Base-by-base conservation (phyloP, 2,113 vertebrate genomes). In the Urocolius indicus region DNA sequence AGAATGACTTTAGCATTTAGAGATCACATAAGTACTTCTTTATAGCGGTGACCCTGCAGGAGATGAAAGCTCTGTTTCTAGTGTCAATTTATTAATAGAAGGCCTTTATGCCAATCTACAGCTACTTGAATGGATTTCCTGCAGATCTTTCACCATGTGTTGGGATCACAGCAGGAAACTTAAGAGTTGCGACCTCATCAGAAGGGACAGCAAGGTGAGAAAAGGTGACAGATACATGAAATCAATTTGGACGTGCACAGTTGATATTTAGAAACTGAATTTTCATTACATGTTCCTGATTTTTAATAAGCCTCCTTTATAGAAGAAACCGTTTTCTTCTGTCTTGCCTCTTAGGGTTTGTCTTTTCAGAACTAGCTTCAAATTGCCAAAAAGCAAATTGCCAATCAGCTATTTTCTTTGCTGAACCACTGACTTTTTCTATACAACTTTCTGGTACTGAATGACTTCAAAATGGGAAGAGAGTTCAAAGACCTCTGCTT, bases 151-250 rank as follows among this genome's bases (percentile, higher is more conserved):
- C 63, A 66, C 95, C 55, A 80, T 94, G 90, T 81, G 80, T 91
- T 86, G 94, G 66, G 84, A 79, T 84, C 65, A 32, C 95, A 93
- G 92, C 84, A 78, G 90, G 93, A 94, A 95, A 73, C 76, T 76
- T 94, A 95, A 95, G 94, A 97, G 73, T 55, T 92, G 58, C 80
- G 91, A 97, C 76, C 82, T 96, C 87, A 80, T 95, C 79, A 93
- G 75, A 91, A 15, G n/a, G 32, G 34, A 83, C 58, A 92, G 65
- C 73, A 90, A 91, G 54, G 73, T 91, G 85, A 77, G 57, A 83
- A 96, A 68, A 94, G 46, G 89, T 94, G 76, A 95, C 84, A 94
- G 74, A 96, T 89, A 82, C 36, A 85, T 87, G 59, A 92, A 97
- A 93, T 95, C 66, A 81, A 72, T 95, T 94, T 88, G 48, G 73